A percentile compares a stretch with the other conserved stretches of the same genome.
These are phyloP conservation scores for Maccullochella peelii DNA, from an alignment of 2,113 vertebrate genomes.

Conservation along the genomic window DNA sequence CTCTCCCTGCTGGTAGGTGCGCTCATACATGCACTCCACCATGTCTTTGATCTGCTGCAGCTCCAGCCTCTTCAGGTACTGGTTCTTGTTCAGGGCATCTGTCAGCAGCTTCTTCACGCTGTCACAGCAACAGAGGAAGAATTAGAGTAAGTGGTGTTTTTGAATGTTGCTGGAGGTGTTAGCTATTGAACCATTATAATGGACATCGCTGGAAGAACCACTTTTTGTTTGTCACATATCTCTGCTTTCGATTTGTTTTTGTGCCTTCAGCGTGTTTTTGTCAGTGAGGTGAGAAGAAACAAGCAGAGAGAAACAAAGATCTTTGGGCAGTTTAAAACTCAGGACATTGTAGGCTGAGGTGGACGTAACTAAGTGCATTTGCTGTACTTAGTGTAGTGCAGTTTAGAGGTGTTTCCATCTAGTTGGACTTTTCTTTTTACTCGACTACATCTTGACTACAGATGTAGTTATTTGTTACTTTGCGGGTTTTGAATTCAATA, in stretches of 20 bases:
- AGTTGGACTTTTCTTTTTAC: neutral
- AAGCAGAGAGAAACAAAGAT: neutral
- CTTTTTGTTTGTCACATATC: neutral
- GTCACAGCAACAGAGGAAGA: constrained; percentile 7
- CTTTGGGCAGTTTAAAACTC: neutral
- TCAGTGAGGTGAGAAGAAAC: neutral
- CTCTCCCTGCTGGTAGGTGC: constrained; percentile 89
- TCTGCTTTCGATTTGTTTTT: neutral
- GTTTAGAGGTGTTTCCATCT: neutral
- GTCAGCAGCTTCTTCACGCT: constrained; percentile 93
- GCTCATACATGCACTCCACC: constrained; percentile 95
- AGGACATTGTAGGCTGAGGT: no score
- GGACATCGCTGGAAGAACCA: neutral
- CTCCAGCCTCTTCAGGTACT: constrained; percentile 92
- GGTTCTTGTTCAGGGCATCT: constrained; percentile 92
- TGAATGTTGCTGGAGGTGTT: neutral
- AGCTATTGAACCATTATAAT: no score
- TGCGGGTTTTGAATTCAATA: neutral
- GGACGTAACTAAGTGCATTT: neutral
- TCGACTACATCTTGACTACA: neutral
- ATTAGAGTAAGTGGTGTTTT: neutral
- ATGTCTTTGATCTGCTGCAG: constrained; percentile 92
- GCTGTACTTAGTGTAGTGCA: neutral
- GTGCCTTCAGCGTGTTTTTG: no score
- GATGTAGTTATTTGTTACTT: neutral